These are phyloP conservation scores for Drosophila aldrichi DNA, from an alignment of 2,888 invertebrate species.

Conservation along the genomic window DNA sequence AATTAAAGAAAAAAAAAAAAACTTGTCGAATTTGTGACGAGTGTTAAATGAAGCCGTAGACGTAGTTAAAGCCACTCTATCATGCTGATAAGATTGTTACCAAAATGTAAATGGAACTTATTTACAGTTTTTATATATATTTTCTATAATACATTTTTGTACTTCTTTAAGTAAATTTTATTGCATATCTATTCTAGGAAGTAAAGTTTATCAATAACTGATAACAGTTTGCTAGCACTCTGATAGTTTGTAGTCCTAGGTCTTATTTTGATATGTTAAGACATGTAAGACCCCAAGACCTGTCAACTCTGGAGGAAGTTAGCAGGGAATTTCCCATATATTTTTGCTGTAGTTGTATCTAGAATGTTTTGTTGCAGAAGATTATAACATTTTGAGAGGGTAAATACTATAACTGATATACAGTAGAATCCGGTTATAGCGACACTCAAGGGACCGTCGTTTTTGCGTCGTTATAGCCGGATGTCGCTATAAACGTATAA, in stretches of 20 bases:
- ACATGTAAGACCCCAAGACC: background rate
- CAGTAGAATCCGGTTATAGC: too few relatives aligned
- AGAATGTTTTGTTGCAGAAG: too few relatives aligned
- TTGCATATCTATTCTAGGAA: background rate
- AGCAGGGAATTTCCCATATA: background rate
- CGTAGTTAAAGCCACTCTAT: conserved; percentile 14
- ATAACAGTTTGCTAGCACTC: conserved; percentile 3
- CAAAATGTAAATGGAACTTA: background rate
- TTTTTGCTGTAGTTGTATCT: too few relatives aligned
- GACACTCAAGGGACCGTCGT: too few relatives aligned
- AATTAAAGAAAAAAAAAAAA: conserved; percentile 33
- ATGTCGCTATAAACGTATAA: too few relatives aligned
- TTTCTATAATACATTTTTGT: background rate
- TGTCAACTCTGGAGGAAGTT: background rate
- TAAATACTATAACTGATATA: too few relatives aligned
- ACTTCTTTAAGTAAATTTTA: background rate
- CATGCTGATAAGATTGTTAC: conserved; percentile 30
- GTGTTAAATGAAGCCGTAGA: conserved; percentile 5
- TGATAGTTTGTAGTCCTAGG: background rate
- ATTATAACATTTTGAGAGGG: too few relatives aligned
- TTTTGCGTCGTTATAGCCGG: too few relatives aligned
- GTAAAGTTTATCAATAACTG: background rate
- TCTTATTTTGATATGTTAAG: background rate
- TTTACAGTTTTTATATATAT: too few relatives aligned
- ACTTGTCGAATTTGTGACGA: conserved; percentile 2